These are phyloP conservation scores for Trinorchestia longiramus DNA, from an alignment of 1,140 invertebrate species.

Conservation along the genomic window DNA sequence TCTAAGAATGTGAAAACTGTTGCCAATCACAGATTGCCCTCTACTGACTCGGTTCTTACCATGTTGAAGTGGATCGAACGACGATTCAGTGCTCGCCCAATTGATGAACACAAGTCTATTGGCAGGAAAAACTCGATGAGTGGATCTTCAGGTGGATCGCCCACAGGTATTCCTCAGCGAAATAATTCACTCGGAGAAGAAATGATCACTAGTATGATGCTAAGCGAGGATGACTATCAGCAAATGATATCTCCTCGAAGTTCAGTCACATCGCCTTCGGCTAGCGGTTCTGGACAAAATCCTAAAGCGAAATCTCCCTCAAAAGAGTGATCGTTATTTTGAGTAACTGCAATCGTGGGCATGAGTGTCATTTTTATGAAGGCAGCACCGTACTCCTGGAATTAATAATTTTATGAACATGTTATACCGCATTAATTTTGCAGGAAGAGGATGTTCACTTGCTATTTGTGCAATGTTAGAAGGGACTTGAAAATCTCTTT, in stretches of 20 bases:
- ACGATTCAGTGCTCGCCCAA: constrained; percentile 76
- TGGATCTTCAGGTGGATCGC: constrained; percentile 57
- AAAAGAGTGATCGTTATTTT: neutral
- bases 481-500: neutral
- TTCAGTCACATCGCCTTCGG: neutral
- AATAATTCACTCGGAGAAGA: constrained; percentile 57
- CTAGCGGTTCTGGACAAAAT: neutral
- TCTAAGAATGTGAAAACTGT: constrained; percentile 87
- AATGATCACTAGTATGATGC: constrained; percentile 12
- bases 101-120: neutral
- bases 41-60: constrained; percentile 87
- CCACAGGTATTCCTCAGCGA: constrained; percentile 23
- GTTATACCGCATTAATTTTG: neutral
- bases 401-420: neutral
- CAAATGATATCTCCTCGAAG: constrained; percentile 23
- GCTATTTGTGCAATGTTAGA: neutral
- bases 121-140: constrained; percentile 33
- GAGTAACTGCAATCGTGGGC: neutral
- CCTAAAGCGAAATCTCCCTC: neutral
- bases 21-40: constrained; percentile 85
- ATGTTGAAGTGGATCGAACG: constrained; percentile 91
- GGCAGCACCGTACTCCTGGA: neutral
- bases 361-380: neutral
- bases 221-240: constrained; percentile 50
- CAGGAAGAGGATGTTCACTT: neutral